Evolutionary conservation across 2,797 vertebrate genomes (phyloP).

Genomic region (Aulostomus chinensis): DNA sequence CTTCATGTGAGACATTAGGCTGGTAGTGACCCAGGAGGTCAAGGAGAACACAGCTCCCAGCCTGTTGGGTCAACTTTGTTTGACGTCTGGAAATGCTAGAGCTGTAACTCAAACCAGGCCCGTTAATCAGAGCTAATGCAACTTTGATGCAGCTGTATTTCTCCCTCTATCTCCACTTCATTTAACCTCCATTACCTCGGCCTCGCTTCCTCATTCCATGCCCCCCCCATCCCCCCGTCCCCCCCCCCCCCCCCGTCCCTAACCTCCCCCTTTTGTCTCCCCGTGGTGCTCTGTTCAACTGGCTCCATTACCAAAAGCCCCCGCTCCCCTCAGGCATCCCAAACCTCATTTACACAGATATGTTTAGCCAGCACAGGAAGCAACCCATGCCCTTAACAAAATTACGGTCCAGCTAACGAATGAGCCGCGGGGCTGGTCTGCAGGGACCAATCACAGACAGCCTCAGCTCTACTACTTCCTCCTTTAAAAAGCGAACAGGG

Average conservation of each 20-base stretch:
- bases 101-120: slow-evolving; percentile 70
- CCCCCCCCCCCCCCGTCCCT: slow-evolving; percentile 1
- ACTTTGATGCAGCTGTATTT: slow-evolving; percentile 66
- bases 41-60: slow-evolving; percentile 60
- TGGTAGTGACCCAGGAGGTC: slow-evolving; percentile 60
- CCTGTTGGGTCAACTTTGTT: slow-evolving; percentile 67
- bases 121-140: slow-evolving; percentile 68
- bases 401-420: slow-evolving; percentile 75
- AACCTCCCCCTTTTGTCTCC: slow-evolving; percentile 21
- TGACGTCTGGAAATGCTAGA: slow-evolving; percentile 74
- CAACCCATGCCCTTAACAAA: slow-evolving; percentile 78
- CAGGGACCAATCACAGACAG: slow-evolving; percentile 73
- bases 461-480: slow-evolving; percentile 62
- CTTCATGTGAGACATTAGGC: slow-evolving; percentile 67
- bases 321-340: slow-evolving; percentile 69
- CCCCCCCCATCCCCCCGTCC: slow-evolving; percentile 50
- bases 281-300: slow-evolving; percentile 55
- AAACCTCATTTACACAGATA: slow-evolving; percentile 82
- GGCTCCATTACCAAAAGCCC: slow-evolving; percentile 60
- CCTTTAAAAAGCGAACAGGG: slow-evolving; percentile 35
- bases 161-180: slow-evolving; percentile 63
- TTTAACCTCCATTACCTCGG: slow-evolving; percentile 71
- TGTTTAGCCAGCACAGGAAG: slow-evolving; percentile 83
- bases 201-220: slow-evolving; percentile 61
- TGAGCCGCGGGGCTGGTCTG: slow-evolving; percentile 76